A percentile compares a stretch with the other conserved stretches of the same genome.
Conservation (phyloP, 2,113 vertebrate genomes). For the Noturus placidus region DNA sequence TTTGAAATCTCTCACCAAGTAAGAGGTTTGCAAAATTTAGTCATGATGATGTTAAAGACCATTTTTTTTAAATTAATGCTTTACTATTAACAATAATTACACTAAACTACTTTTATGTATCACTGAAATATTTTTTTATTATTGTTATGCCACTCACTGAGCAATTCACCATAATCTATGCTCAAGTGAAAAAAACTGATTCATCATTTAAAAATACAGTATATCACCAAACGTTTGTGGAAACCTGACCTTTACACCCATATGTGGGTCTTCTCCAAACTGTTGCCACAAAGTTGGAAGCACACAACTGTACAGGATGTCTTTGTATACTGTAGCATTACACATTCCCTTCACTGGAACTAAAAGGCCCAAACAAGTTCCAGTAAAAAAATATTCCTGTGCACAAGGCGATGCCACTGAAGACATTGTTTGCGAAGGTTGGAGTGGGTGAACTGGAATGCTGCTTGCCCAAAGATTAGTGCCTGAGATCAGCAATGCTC, state of each 20-base stretch:
- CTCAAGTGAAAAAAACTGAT: neutral
- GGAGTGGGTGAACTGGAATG: neutral
- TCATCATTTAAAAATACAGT: neutral
- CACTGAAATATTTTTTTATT: neutral
- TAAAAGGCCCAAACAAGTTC: neutral
- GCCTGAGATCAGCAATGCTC: neutral
- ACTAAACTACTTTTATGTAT: neutral
- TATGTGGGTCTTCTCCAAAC: neutral
- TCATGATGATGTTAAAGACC: too few species aligned
- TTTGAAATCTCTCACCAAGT: neutral
- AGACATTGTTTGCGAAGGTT: neutral
- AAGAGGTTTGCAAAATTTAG: neutral
- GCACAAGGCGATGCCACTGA: neutral
- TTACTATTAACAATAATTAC: neutral
- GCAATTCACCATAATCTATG: neutral
- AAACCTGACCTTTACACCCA: neutral
- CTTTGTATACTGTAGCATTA: neutral
- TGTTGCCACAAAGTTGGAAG: neutral
- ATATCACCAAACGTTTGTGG: neutral
- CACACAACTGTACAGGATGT: neutral
- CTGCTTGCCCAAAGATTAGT: neutral
- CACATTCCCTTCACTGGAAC: neutral
- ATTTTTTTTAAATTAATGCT: too few species aligned
- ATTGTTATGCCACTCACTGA: neutral
- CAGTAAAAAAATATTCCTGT: neutral